Base-by-base conservation (phyloP, 2,888 invertebrate genomes). In the Pristionchus entomophagus region DNA sequence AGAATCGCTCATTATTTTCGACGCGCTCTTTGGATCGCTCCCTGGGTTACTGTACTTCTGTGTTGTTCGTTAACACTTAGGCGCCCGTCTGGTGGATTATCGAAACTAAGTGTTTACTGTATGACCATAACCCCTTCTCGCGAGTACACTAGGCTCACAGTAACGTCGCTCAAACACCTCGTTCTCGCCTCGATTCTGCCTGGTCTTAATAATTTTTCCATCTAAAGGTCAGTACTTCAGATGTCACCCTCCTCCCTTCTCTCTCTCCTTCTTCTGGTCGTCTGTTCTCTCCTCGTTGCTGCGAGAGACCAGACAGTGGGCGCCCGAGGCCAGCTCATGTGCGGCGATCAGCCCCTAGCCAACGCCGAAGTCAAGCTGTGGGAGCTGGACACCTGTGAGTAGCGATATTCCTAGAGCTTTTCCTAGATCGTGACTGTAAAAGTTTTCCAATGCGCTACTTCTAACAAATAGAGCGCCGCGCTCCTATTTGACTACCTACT, bases 311-410 rank as follows among this genome's bases (percentile, higher is more conserved):
- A 84, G 65, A 56, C 84, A 29, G 84, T 84, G n/a, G 84, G 84
- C n/a, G 84, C 65, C 19, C 62, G 65, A 0, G 84, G 84, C 1
- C 62, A 62, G 22, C 84, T 84, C 35, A 84, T 84, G 84, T 84
- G 84, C 35, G 84, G 84, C 17, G 49, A 84, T 26, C 69, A 84
- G 49, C 84, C 84, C 17, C 49, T 84, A 19, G 32, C 35, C 32
- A 65, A 65, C n/a, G 38, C 84, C 29, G 65, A 62, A 65, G 84
- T 84, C 26, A 84, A 84, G 49, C 84, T 84, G 26, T 84, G 84
- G 84, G 84, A 84, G 49, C 84, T 84, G 0, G 84, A 84, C 69
- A 84, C 69, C 32, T 84, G 84, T 84, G 12, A 69, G 84, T 26
- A 29, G 26, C 35, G 1, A 38, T 29, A 26, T 22, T 51, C 22